These are phyloP conservation scores for Dicyrtoma fusca DNA, from an alignment of 2,888 invertebrate genomes.

Conservation along the genomic window DNA sequence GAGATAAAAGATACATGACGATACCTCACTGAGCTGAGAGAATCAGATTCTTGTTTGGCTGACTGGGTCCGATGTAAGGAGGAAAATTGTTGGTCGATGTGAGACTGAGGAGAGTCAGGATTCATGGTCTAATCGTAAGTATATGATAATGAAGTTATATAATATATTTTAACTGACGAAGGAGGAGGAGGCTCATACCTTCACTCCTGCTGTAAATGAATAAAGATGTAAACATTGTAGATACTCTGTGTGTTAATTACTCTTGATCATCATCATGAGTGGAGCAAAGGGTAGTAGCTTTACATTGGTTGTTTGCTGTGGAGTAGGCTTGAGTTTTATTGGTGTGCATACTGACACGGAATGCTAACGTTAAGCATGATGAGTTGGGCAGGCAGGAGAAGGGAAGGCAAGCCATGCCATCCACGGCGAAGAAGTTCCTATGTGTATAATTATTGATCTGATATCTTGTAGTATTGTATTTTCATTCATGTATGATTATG, in stretches of 20 bases:
- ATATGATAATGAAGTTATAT: conserved; percentile 2
- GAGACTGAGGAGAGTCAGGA: no score
- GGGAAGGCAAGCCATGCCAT: conserved; percentile 4
- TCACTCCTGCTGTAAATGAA: conserved; percentile 22
- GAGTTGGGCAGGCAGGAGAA: conserved; percentile 30
- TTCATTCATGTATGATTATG: background rate
- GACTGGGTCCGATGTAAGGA: conserved; percentile 11
- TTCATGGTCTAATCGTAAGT: no score
- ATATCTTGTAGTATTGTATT: conserved; percentile 31
- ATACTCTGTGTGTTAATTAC: conserved; percentile 31
- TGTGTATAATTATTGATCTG: conserved; percentile 9
- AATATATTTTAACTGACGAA: background rate
- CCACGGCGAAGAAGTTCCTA: background rate
- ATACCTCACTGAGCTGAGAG: conserved; percentile 25
- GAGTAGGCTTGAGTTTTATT: background rate
- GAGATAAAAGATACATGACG: conserved; percentile 24
- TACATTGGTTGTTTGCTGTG: no score
- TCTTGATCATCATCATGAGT: conserved; percentile 28
- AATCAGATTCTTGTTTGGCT: conserved; percentile 30
- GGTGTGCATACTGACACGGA: background rate
- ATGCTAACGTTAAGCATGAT: background rate
- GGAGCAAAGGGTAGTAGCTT: background rate
- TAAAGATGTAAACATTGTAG: conserved; percentile 36
- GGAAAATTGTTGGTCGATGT: conserved; percentile 11
- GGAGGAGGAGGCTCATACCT: conserved; percentile 14